Evolutionary conservation across 2,113 vertebrate genomes (phyloP).

Genomic region (Podocnemis expansa): DNA sequence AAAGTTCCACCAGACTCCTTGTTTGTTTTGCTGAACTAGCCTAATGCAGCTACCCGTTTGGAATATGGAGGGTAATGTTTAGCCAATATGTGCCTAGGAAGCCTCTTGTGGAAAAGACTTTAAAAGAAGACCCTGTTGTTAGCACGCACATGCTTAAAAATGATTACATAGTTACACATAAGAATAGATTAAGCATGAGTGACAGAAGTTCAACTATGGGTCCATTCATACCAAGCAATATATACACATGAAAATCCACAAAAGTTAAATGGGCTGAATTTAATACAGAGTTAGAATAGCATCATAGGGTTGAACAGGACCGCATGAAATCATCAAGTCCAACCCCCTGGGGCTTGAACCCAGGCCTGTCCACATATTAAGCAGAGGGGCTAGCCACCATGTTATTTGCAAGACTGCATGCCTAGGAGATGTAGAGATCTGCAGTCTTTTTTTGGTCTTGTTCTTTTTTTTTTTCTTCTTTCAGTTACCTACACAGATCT

Average conservation of each 20-base stretch:
- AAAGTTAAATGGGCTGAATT: neutral
- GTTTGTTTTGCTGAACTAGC: too few species aligned
- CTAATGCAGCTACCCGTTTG: too few species aligned
- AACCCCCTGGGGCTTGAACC: too few species aligned
- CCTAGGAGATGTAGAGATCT: neutral
- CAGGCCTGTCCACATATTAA: too few species aligned
- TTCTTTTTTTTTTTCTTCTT: neutral
- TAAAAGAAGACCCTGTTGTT: neutral
- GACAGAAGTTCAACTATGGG: neutral
- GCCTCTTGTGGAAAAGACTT: neutral
- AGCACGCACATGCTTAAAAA: accelerated
- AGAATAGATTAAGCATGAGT: neutral
- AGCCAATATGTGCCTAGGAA: neutral
- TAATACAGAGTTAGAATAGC: too few species aligned
- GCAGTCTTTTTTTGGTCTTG: neutral
- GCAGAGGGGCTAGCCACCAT: too few species aligned
- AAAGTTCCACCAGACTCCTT: too few species aligned
- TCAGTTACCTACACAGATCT: neutral
- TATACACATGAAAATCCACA: neutral
- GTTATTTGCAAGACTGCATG: too few species aligned
- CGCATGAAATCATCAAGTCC: too few species aligned
- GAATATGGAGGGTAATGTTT: neutral
- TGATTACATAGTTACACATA: neutral
- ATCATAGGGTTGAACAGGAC: too few species aligned
- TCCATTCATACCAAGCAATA: neutral